Evolutionary conservation across 2,888 invertebrate genomes (phyloP).

Genomic region (Elmis aenea): DNA sequence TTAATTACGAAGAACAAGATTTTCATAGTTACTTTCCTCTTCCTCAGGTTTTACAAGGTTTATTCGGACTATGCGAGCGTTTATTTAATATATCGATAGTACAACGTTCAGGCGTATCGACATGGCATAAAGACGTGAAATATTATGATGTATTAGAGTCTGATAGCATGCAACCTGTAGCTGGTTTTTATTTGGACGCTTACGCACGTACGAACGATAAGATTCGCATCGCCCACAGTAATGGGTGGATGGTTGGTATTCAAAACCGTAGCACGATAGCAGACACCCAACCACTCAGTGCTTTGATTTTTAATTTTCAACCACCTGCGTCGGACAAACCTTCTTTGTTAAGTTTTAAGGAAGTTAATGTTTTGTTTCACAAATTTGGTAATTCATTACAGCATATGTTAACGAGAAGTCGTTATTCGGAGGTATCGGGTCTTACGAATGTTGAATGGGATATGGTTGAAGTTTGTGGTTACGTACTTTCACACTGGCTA

Average conservation of each 20-base stretch:
- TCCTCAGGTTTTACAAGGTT: slow-evolving; percentile 69
- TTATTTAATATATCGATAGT: slow-evolving; percentile 75
- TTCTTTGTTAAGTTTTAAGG: slow-evolving; percentile 68
- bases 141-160: slow-evolving; percentile 76
- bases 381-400: slow-evolving; percentile 87
- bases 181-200: slow-evolving; percentile 84
- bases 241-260: slow-evolving; percentile 76
- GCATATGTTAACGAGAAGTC: slow-evolving; percentile 75
- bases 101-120: slow-evolving; percentile 59
- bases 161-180: slow-evolving; percentile 59
- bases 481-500: slow-evolving; percentile 79
- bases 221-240: slow-evolving; percentile 54
- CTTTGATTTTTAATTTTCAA: slow-evolving; percentile 79
- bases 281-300: slow-evolving; percentile 66
- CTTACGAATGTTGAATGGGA: slow-evolving; percentile 91
- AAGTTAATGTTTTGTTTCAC: slow-evolving; percentile 71
- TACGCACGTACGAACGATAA: slow-evolving; percentile 66
- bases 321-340: slow-evolving; percentile 60
- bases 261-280: slow-evolving; percentile 64
- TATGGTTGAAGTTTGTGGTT: slow-evolving; percentile 75
- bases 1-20: slow-evolving; percentile 64
- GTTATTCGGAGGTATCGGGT: slow-evolving; percentile 81
- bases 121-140: slow-evolving; percentile 83
- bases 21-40: slow-evolving; percentile 79
- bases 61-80: slow-evolving; percentile 70